These are phyloP conservation scores for Acleris literana DNA, from an alignment of 2,888 invertebrate species.

Conservation along the genomic window DNA sequence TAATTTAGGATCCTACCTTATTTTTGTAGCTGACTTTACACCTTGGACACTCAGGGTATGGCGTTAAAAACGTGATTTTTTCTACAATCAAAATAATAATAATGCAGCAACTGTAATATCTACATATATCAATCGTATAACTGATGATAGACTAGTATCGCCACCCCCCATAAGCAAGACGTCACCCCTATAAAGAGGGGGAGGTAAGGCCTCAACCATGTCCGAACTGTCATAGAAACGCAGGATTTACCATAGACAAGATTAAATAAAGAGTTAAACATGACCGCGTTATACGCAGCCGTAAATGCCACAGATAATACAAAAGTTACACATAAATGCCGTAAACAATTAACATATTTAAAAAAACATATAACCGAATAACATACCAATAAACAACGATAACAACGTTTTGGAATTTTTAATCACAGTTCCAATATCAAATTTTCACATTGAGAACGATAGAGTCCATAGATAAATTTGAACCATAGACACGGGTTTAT, in stretches of 20 bases:
- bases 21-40: too few relatives aligned
- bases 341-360: constrained; percentile 42
- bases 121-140: constrained; percentile 60
- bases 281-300: constrained; percentile 58
- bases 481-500: constrained; percentile 54
- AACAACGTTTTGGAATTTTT: constrained; percentile 48
- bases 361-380: constrained; percentile 15
- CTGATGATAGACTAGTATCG: constrained; percentile 77
- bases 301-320: constrained; percentile 76
- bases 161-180: constrained; percentile 93
- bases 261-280: constrained; percentile 47
- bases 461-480: constrained; percentile 51
- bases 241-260: constrained; percentile 49
- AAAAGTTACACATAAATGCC: constrained; percentile 57
- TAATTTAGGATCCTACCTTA: too few relatives aligned
- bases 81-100: constrained; percentile 23
- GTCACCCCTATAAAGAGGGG: constrained; percentile 94
- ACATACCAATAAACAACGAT: constrained; percentile 38
- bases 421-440: constrained; percentile 75
- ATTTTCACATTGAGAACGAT: constrained; percentile 43
- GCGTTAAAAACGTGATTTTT: too few relatives aligned
- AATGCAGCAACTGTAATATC: constrained; percentile 22
- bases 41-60: too few relatives aligned
- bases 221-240: constrained; percentile 78
- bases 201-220: constrained; percentile 85